Base-by-base conservation (phyloP, 2,888 invertebrate species). In the Chrysolina americana region DNA sequence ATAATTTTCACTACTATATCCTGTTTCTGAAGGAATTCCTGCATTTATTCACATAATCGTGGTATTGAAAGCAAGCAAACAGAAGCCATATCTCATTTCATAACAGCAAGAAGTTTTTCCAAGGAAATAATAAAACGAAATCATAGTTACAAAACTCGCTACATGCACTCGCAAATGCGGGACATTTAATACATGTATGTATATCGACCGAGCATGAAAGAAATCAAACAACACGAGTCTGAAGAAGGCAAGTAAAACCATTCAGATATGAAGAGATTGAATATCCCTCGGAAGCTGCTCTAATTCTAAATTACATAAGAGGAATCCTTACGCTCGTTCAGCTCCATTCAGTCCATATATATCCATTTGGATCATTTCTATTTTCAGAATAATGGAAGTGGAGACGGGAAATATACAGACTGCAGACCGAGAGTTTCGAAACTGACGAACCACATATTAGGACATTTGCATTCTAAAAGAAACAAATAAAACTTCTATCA, bases 261-360 rank as follows among this genome's bases (percentile, higher is more conserved):
- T 68, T 68, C 36, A 17, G 56, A 65, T 23, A 65, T 28, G 53
- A 41, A 53, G 28, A 53, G 48, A 68, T 68, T 41, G 53, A 28
- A 68, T 41, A 68, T 68, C 36, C 13, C n/a, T 59, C 11, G 23
- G 41, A 53, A 68, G 56, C 68, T 17, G 53, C 56, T 53, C 82
- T 84, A 84, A 84, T 83, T 83, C 83, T 80, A 84, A 83, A 84
- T 84, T 83, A 83, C 82, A 84, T 84, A 83, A 82, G 81, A 82
- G 80, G 81, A 80, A 80, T 79, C 83, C 79, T 75, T 80, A 81
- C 80, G 19, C 41, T 11, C 48, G 48, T 50, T 50, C 66, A n/a
- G 17, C 50, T 68, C 68, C 53, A 41, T 50, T 53, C 68, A 53
- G 53, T 13, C 28, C 28, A 44, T 41, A 53, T 68, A 68, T 68